Evolutionary conservation across 2,113 vertebrate species (phyloP).

Genomic region (Perca schrenkii): DNA sequence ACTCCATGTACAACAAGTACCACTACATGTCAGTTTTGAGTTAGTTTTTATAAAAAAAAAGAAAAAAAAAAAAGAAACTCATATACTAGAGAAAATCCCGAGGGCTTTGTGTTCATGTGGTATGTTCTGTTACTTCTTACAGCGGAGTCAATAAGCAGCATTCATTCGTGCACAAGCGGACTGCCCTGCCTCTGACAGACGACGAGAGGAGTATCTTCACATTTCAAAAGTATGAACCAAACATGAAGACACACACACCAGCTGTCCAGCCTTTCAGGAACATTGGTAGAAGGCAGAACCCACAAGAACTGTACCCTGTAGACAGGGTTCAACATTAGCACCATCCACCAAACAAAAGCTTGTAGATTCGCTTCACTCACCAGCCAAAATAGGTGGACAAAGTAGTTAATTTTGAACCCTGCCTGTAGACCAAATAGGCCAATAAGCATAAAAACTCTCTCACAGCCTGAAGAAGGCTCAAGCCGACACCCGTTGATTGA

Average conservation of each 20-base stretch:
- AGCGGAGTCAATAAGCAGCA: constrained; percentile 56
- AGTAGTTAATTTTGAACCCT: too few relatives aligned
- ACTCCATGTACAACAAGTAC: constrained; percentile 32
- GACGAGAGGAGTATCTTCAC: constrained; percentile 49
- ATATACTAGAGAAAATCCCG: neutral
- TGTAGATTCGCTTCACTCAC: too few relatives aligned
- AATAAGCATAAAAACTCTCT: neutral
- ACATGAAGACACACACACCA: neutral
- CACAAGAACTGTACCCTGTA: constrained; percentile 21
- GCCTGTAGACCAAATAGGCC: constrained; percentile 1
- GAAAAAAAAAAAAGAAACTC: constrained; percentile 1
- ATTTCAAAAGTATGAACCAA: constrained; percentile 25
- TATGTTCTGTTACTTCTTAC: constrained; percentile 4
- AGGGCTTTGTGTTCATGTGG: neutral
- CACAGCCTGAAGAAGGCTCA: too few relatives aligned
- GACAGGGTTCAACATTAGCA: neutral
- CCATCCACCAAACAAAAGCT: too few relatives aligned
- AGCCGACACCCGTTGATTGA: too few relatives aligned
- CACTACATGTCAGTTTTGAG: constrained; percentile 53
- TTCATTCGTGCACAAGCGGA: constrained; percentile 61
- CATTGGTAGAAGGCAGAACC: constrained; percentile 37
- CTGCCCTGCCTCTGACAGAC: constrained; percentile 55
- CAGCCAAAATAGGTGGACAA: too few relatives aligned
- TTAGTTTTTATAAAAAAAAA: neutral
- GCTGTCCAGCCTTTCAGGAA: constrained; percentile 12